A percentile compares a stretch with the other conserved stretches of the same genome.
Evolutionary conservation across 2,797 vertebrate genomes (phyloP).

Genomic region (Lagodon rhomboides): DNA sequence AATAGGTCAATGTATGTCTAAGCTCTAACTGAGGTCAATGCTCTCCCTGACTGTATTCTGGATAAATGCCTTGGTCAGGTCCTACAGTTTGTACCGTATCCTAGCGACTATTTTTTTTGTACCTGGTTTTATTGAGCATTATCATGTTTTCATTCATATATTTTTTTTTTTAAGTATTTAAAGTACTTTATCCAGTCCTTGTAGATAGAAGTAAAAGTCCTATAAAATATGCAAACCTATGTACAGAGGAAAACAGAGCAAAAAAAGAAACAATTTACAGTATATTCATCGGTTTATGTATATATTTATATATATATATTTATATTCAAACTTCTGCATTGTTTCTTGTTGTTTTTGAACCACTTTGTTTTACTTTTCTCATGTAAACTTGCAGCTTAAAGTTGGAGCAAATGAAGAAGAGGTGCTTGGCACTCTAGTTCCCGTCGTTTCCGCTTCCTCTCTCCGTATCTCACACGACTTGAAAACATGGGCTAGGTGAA

Average conservation of each 20-base stretch:
- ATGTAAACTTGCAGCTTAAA: slow-evolving; percentile 98
- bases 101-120: slow-evolving; percentile 82
- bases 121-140: slow-evolving; percentile 93
- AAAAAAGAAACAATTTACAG: slow-evolving; percentile 90
- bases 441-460: slow-evolving; percentile 33
- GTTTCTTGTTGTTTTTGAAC: slow-evolving; percentile 85
- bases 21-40: slow-evolving; percentile 94
- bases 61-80: slow-evolving; percentile 98
- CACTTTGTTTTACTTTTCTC: slow-evolving; percentile 82
- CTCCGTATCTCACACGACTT: slow-evolving; percentile 45
- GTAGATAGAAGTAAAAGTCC: slow-evolving; percentile 99
- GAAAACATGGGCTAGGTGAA: slow-evolving; percentile 42
- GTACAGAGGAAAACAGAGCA: slow-evolving; percentile 98
- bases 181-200: slow-evolving; percentile 92
- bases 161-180: slow-evolving; percentile 84
- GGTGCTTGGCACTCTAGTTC: slow-evolving; percentile 58
- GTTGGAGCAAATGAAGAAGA: slow-evolving; percentile 73
- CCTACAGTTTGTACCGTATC: slow-evolving; percentile 83
- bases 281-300: slow-evolving; percentile 90
- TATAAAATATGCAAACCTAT: slow-evolving; percentile 99
- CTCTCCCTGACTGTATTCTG: slow-evolving; percentile 96
- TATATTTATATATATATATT: slow-evolving; percentile 95
- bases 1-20: slow-evolving; percentile 93
- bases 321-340: slow-evolving; percentile 87
- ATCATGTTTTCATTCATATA: slow-evolving; percentile 90